phyloP scores from a whole-genome alignment of 2,113 vertebrate genomes.

The Mustela nigripes region DNA sequence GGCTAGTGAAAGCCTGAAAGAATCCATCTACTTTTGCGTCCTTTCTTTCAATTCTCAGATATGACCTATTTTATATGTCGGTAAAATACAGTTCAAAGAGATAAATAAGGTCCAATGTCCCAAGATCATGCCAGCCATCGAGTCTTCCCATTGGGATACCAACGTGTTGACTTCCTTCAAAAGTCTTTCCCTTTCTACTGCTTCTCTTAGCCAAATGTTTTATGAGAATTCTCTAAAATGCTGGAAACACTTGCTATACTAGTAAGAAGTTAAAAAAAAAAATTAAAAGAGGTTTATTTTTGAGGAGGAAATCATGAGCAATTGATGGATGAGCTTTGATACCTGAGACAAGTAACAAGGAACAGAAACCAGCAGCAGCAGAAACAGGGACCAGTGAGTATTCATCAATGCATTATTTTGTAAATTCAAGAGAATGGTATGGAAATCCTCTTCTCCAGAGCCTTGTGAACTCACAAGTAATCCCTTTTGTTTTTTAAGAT shows the following conservation, averaged over 20 bases:
- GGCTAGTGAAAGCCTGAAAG: background rate
- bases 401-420: background rate
- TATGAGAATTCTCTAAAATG: background rate
- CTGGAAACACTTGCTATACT: background rate
- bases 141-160: background rate
- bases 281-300: background rate
- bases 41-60: background rate
- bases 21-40: background rate
- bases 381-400: background rate
- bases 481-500: background rate
- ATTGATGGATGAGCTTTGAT: background rate
- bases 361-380: no score
- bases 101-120: background rate
- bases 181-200: background rate
- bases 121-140: background rate
- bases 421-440: background rate
- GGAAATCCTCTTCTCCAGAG: background rate
- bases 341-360: background rate
- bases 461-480: background rate
- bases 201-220: background rate
- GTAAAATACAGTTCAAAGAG: background rate
- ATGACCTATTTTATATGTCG: background rate
- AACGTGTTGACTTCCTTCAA: background rate
- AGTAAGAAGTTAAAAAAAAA: background rate
- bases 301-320: background rate